These are phyloP conservation scores for Belgica antarctica DNA, from an alignment of 2,888 invertebrate genomes.

Conservation along the genomic window DNA sequence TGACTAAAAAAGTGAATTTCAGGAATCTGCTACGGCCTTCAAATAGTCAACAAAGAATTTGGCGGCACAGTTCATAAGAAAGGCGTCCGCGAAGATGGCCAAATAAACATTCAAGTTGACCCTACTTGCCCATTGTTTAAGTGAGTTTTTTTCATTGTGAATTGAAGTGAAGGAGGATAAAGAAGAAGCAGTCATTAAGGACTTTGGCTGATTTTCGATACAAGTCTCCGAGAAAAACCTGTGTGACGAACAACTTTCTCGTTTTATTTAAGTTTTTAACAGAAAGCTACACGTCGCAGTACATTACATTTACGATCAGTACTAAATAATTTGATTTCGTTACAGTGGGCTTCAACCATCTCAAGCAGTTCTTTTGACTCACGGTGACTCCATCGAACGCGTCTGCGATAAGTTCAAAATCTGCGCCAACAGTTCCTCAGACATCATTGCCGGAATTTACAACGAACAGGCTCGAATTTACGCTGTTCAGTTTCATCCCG, in stretches of 20 bases:
- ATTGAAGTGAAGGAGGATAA: conserved; percentile 25
- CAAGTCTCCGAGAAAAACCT: conserved; percentile 53
- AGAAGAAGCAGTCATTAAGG: conserved; percentile 35
- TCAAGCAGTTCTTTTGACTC: conserved; percentile 90
- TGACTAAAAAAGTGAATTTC: conserved; percentile 47
- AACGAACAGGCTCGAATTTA: conserved; percentile 87
- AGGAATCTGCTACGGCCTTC: conserved; percentile 99
- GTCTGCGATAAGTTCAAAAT: conserved; percentile 85
- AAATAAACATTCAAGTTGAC: conserved; percentile 85
- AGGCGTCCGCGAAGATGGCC: conserved; percentile 90
- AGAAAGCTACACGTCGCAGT: conserved; percentile 52
- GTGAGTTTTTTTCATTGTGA: conserved; percentile 70
- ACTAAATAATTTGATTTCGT: conserved; percentile 46
- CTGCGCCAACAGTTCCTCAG: conserved; percentile 76
- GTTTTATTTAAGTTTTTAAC: conserved; percentile 48
- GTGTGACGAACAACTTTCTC: conserved; percentile 49
- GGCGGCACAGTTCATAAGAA: conserved; percentile 88
- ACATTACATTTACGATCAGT: conserved; percentile 48
- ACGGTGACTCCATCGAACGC: conserved; percentile 93
- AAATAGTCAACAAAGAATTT: conserved; percentile 97
- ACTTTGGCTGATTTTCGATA: conserved; percentile 50
- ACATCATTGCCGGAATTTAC: conserved; percentile 83
- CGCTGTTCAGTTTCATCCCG: conserved; percentile 98
- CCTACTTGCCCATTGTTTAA: conserved; percentile 86
- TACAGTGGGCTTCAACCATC: conserved; percentile 79